phyloP scores from a whole-genome alignment of 2,113 vertebrate species.

The Fulmarus glacialis region DNA sequence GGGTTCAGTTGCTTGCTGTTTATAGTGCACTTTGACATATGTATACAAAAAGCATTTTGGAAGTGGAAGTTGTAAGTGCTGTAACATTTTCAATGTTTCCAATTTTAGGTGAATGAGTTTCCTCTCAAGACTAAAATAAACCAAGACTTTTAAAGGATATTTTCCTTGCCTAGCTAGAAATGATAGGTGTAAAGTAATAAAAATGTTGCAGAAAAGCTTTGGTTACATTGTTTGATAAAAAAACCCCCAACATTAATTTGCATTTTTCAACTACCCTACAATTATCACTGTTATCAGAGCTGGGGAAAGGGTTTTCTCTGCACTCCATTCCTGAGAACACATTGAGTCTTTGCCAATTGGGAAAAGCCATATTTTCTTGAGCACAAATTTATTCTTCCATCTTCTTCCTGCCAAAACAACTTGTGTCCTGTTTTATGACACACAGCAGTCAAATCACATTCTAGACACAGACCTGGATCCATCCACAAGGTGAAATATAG shows the following conservation, averaged over 20 bases:
- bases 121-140: neutral
- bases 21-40: neutral
- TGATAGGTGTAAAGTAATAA: neutral
- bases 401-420: neutral
- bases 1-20: neutral
- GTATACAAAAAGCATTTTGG: neutral
- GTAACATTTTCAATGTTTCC: neutral
- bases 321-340: neutral
- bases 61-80: neutral
- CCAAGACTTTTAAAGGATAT: neutral
- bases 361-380: neutral
- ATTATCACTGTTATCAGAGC: neutral
- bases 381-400: neutral
- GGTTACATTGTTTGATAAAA: neutral
- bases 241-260: neutral
- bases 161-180: neutral
- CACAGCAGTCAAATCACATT: neutral
- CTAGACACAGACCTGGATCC: neutral
- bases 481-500: neutral
- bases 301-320: neutral
- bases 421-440: neutral
- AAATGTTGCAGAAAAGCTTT: neutral
- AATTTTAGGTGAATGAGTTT: neutral
- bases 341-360: neutral
- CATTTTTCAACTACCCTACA: neutral